Conservation (phyloP, 2,113 vertebrate genomes). For the Oxyruncus cristatus region DNA sequence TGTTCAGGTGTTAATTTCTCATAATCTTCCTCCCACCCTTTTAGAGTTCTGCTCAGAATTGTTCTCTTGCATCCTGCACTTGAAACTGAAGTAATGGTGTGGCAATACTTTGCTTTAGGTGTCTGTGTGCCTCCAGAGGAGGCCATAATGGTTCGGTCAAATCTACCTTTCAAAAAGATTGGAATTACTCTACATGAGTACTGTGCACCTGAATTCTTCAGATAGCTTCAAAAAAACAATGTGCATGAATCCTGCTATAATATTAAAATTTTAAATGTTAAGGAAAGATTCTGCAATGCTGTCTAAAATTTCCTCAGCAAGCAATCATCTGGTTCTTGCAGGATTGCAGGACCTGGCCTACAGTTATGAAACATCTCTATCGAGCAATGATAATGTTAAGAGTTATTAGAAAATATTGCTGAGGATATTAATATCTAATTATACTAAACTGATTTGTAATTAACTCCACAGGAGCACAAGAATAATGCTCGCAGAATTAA, state of each 20-base stretch:
- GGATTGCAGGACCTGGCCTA: not conserved
- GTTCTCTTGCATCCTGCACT: not conserved
- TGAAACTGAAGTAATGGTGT: not conserved
- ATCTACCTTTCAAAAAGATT: not conserved
- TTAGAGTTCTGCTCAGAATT: not conserved
- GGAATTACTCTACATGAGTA: not conserved
- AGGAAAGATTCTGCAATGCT: not conserved
- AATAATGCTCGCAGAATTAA: conserved; percentile 69
- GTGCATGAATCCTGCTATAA: not conserved
- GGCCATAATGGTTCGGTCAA: not conserved
- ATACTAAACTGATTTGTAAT: conserved; percentile 74
- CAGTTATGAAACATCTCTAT: conserved; percentile 52
- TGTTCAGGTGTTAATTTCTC: not conserved
- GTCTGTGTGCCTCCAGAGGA: not conserved
- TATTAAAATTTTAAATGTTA: not conserved
- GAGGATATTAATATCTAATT: conserved; percentile 76
- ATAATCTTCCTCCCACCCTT: not conserved
- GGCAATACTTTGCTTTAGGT: not conserved
- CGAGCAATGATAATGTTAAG: conserved; percentile 45
- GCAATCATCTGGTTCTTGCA: not conserved
- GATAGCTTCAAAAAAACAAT: not conserved
- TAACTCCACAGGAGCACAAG: conserved; percentile 62
- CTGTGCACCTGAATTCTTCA: not conserved
- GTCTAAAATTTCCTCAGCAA: not conserved
- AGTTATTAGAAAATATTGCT: conserved; percentile 73